These are phyloP conservation scores for Helogale parvula DNA, from an alignment of 2,113 vertebrate genomes.

Conservation along the genomic window DNA sequence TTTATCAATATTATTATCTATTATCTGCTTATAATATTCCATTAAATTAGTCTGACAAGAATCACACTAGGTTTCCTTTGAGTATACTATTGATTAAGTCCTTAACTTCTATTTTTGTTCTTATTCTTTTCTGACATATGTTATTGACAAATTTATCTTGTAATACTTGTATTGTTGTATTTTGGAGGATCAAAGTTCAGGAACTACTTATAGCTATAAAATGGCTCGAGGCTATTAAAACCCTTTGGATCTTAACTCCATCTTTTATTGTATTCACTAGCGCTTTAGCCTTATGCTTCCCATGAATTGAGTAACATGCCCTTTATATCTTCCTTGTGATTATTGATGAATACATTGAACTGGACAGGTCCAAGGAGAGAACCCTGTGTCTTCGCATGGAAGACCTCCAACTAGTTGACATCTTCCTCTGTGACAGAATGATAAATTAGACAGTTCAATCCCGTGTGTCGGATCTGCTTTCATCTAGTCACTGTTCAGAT, in stretches of 20 bases:
- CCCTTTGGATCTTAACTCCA: background rate
- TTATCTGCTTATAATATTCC: background rate
- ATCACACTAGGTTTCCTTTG: background rate
- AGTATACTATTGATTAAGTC: background rate
- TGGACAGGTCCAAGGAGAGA: background rate
- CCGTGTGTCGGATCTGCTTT: background rate
- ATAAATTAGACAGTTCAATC: constrained; percentile 4
- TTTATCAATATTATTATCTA: background rate
- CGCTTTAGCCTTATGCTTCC: background rate
- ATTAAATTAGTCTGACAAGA: background rate
- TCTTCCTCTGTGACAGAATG: background rate
- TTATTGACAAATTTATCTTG: background rate
- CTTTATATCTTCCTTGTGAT: background rate
- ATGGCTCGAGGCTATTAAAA: background rate
- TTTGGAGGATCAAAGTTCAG: background rate
- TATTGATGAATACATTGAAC: background rate
- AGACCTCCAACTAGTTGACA: background rate
- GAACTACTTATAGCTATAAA: background rate
- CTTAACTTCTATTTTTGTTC: background rate
- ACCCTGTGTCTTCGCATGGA: background rate
- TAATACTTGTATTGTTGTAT: background rate
- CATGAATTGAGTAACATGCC: background rate
- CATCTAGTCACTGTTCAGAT: background rate
- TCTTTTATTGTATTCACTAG: background rate
- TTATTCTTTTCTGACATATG: background rate